These are phyloP conservation scores for Brotula barbata DNA, from an alignment of 2,797 vertebrate genomes.

Conservation along the genomic window DNA sequence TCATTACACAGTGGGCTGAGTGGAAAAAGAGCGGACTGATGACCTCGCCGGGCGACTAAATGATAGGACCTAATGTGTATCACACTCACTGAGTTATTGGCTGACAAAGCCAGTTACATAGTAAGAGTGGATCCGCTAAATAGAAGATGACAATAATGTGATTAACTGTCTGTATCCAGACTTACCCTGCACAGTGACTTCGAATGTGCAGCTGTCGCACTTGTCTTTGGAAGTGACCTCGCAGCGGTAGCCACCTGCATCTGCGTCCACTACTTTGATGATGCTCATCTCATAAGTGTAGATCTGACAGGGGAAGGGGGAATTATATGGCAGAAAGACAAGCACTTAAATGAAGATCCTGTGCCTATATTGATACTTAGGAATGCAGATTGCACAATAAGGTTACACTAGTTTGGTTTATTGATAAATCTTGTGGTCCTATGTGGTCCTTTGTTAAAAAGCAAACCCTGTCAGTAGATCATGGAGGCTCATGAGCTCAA, in stretches of 20 bases:
- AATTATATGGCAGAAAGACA: constrained; percentile 22
- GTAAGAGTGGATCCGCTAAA: constrained; percentile 37
- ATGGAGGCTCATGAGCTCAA: too few relatives aligned
- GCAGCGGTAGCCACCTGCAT: constrained; percentile 88
- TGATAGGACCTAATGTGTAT: constrained; percentile 64
- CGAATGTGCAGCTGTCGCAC: constrained; percentile 87
- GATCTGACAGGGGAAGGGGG: constrained; percentile 71
- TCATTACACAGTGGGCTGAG: constrained; percentile 47
- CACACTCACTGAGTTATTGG: constrained; percentile 65
- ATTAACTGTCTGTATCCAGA: constrained; percentile 53
- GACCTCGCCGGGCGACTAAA: constrained; percentile 61
- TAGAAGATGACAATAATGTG: constrained; percentile 71
- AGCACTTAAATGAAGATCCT: constrained; percentile 8
- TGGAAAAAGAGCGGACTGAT: constrained; percentile 53
- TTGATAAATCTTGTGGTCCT: too few relatives aligned
- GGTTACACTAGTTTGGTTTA: too few relatives aligned
- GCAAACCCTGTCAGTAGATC: too few relatives aligned
- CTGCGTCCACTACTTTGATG: constrained; percentile 81
- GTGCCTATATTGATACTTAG: not conserved
- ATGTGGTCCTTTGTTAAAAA: too few relatives aligned
- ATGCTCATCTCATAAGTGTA: constrained; percentile 88
- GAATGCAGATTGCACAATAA: not conserved
- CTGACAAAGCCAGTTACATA: constrained; percentile 68
- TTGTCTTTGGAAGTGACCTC: constrained; percentile 89
- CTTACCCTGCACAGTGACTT: constrained; percentile 85